Evolutionary conservation across 2,888 invertebrate genomes (phyloP).

Genomic region (Coenonympha arcania): DNA sequence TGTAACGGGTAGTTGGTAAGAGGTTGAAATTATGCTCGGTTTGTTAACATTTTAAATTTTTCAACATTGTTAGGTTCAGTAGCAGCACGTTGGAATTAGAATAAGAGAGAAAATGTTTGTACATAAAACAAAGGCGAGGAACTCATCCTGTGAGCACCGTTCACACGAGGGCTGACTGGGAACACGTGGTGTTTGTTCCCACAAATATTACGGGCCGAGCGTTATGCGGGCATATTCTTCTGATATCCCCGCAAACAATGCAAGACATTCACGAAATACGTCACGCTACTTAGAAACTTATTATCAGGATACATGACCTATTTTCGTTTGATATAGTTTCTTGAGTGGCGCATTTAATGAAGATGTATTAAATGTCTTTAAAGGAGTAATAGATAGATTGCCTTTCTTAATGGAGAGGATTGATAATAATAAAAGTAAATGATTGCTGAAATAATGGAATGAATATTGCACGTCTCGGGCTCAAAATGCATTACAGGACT

Average conservation of each 20-base stretch:
- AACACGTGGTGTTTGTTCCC: conserved; percentile 58
- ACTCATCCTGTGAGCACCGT: conserved; percentile 45
- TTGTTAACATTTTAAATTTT: no score
- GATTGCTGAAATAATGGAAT: no score
- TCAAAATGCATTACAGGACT: no score
- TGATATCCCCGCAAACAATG: conserved; percentile 20
- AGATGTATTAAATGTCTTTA: not conserved
- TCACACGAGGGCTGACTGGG: conserved; percentile 48
- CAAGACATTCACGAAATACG: not conserved
- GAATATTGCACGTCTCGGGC: no score
- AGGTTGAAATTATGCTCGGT: no score
- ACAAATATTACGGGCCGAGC: conserved; percentile 35
- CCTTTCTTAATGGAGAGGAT: conserved; percentile 1
- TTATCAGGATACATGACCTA: not conserved
- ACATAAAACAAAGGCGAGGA: conserved; percentile 35
- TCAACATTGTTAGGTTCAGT: no score
- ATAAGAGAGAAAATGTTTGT: conserved; percentile 19
- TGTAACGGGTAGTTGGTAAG: no score
- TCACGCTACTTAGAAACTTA: not conserved
- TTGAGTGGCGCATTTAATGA: not conserved
- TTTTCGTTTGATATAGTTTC: not conserved
- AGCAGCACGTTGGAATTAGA: conserved; percentile 11
- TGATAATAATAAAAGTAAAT: not conserved
- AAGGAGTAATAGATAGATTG: conserved; percentile 9
- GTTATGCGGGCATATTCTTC: conserved; percentile 59